These are phyloP conservation scores for Notospermus geniculatus DNA, from an alignment of 1,140 invertebrate genomes.

Conservation along the genomic window DNA sequence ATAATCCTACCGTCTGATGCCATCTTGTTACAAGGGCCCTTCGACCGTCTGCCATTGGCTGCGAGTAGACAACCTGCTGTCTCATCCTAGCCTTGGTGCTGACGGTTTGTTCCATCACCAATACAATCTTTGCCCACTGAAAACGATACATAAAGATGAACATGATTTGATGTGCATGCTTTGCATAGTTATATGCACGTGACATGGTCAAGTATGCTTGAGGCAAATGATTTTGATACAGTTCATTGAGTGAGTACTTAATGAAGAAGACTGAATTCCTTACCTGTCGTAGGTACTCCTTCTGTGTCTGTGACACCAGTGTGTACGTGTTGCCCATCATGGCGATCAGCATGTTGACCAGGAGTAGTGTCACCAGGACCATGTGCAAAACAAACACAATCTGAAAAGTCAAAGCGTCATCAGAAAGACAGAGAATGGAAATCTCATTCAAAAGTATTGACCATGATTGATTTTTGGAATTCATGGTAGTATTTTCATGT, in stretches of 20 bases:
- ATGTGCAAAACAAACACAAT: slow-evolving; percentile 92
- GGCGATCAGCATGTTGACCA: slow-evolving; percentile 98
- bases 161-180: not conserved
- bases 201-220: no score
- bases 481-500: no score
- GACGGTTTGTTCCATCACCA: slow-evolving; percentile 94
- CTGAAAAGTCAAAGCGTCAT: slow-evolving; percentile 61
- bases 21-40: slow-evolving; percentile 66
- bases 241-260: not conserved
- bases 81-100: slow-evolving; percentile 79
- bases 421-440: no score
- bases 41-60: slow-evolving; percentile 88
- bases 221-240: not conserved
- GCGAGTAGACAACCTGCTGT: slow-evolving; percentile 87
- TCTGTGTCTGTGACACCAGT: slow-evolving; percentile 88
- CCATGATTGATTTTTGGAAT: no score
- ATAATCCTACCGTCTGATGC: slow-evolving; percentile 44
- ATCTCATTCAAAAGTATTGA: no score
- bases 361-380: slow-evolving; percentile 89
- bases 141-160: slow-evolving; percentile 34
- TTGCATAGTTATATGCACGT: no score
- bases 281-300: slow-evolving; percentile 97
- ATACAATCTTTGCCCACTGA: slow-evolving; percentile 93
- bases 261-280: slow-evolving; percentile 9
- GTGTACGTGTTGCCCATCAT: slow-evolving; percentile 99